These are phyloP conservation scores for Halcyon chelicuti DNA, from an alignment of 2,797 vertebrate species.

Conservation along the genomic window DNA sequence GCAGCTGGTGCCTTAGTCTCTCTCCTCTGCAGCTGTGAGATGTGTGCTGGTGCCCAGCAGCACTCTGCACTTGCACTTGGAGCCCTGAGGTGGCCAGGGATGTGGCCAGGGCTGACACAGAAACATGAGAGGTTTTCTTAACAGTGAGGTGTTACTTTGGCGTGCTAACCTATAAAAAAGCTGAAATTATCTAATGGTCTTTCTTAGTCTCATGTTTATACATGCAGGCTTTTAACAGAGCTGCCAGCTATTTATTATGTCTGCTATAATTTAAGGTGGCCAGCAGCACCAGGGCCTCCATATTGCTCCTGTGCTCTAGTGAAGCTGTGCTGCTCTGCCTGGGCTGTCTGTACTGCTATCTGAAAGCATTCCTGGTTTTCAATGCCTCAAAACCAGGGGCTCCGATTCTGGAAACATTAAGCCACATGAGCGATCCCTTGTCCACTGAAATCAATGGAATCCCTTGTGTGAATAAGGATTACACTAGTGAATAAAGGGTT, in stretches of 20 bases:
- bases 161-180: not conserved
- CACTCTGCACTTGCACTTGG: fast-evolving
- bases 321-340: not conserved
- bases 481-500: not conserved
- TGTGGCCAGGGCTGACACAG: too few species aligned
- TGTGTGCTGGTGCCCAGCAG: not conserved
- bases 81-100: not conserved
- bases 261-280: not conserved
- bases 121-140: fast-evolving
- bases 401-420: not conserved
- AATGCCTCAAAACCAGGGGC: not conserved
- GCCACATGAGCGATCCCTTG: not conserved
- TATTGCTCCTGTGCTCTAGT: not conserved
- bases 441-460: slow-evolving; percentile 13
- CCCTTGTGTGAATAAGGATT: slow-evolving; percentile 40
- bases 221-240: not conserved
- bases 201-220: not conserved
- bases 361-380: not conserved
- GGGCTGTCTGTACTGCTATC: not conserved
- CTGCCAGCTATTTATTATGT: not conserved
- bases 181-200: not conserved
- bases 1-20: not conserved
- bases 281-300: not conserved
- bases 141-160: not conserved
- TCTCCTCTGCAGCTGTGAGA: not conserved